These are phyloP conservation scores for Notothenia rossii DNA, from an alignment of 2,113 vertebrate genomes.

Conservation along the genomic window DNA sequence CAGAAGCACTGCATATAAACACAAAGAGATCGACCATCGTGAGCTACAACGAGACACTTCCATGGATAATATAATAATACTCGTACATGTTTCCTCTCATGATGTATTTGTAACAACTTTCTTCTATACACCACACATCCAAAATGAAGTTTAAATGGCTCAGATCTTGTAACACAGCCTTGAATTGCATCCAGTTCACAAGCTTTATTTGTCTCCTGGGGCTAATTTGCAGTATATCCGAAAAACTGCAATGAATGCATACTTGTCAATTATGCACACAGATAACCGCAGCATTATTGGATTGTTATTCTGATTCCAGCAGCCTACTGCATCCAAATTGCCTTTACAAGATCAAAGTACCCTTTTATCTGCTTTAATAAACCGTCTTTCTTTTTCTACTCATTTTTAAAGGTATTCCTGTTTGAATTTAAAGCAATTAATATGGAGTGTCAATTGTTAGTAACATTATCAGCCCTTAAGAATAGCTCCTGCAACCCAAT, in stretches of 20 bases:
- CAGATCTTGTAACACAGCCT: background rate
- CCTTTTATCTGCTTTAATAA: background rate
- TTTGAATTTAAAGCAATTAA: background rate
- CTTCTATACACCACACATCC: background rate
- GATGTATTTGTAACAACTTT: no score
- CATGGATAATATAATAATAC: background rate
- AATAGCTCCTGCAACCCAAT: no score
- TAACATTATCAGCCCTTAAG: background rate
- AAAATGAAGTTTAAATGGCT: background rate
- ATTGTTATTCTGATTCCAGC: background rate
- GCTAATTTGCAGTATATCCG: no score
- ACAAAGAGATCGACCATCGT: background rate
- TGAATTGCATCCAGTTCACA: background rate
- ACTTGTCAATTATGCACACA: background rate
- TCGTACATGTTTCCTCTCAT: background rate
- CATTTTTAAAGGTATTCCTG: background rate
- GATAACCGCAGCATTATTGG: background rate
- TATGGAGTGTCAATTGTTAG: background rate
- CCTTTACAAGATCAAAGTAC: background rate
- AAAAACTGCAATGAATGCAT: background rate
- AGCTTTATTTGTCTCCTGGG: background rate
- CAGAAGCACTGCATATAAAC: no score
- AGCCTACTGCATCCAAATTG: background rate
- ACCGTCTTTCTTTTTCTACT: background rate
- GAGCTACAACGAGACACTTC: background rate